phyloP scores from a whole-genome alignment of 2,888 invertebrate genomes.

The Cylindroiulus punctatus region DNA sequence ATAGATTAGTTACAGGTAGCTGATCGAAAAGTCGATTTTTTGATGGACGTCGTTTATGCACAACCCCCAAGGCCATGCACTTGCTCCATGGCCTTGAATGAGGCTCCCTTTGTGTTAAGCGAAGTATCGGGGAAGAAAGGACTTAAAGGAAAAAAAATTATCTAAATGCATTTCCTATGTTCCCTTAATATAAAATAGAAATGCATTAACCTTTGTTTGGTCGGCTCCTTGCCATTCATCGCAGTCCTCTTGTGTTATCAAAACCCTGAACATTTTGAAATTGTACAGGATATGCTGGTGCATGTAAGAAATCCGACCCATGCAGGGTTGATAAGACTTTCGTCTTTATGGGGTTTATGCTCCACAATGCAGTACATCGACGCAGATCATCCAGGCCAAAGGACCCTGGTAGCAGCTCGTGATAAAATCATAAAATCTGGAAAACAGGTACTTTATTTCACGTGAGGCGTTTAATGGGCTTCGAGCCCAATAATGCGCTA shows the following conservation, averaged over 20 bases:
- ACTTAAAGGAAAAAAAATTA: neutral
- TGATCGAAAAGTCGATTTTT: no score
- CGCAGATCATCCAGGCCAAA: neutral
- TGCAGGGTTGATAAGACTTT: neutral
- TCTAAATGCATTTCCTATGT: constrained; percentile 6
- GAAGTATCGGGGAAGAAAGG: neutral
- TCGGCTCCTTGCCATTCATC: neutral
- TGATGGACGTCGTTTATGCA: no score
- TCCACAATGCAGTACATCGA: neutral
- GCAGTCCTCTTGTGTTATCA: neutral
- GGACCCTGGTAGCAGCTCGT: neutral
- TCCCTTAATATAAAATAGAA: neutral
- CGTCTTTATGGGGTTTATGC: neutral
- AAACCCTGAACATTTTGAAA: neutral
- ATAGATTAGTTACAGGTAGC: no score
- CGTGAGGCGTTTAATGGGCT: neutral
- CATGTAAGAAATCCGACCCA: neutral
- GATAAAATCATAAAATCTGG: constrained; percentile 22
- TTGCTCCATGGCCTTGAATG: neutral
- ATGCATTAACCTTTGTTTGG: neutral
- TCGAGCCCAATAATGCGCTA: neutral
- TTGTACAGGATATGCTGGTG: neutral
- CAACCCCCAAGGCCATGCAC: no score
- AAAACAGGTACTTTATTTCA: constrained; percentile 1
- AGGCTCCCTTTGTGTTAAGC: neutral